Evolutionary conservation across 1,140 invertebrate genomes (phyloP).

Genomic region (Bombyx mori): DNA sequence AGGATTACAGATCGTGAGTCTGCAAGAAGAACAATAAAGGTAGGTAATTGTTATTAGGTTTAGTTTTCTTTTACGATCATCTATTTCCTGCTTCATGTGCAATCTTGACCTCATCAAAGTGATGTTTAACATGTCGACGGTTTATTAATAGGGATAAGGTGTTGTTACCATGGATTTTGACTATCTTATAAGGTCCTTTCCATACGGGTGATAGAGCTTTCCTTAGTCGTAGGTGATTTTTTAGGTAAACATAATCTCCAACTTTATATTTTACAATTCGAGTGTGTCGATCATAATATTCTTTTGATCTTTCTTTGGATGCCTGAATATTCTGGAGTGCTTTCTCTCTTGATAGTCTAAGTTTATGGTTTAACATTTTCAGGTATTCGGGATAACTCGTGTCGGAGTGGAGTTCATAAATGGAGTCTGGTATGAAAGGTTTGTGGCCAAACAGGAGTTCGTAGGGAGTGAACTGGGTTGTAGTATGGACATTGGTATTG

Average conservation of each 20-base stretch:
- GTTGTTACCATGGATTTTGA: slow-evolving; percentile 7
- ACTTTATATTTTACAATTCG: slow-evolving; percentile 5
- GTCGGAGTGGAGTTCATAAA: background rate
- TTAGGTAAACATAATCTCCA: slow-evolving; percentile 5
- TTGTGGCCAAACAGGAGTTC: slow-evolving; percentile 5
- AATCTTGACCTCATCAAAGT: slow-evolving; percentile 9
- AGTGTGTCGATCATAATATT: slow-evolving; percentile 1
- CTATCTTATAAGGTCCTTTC: slow-evolving; percentile 4
- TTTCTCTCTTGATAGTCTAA: slow-evolving; percentile 4
- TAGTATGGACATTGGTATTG: slow-evolving; percentile 1
- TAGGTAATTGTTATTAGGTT: background rate
- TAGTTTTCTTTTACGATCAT: background rate
- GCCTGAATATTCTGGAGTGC: slow-evolving; percentile 1
- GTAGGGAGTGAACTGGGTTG: slow-evolving; percentile 4
- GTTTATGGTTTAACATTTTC: slow-evolving; percentile 4
- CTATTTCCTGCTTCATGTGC: background rate
- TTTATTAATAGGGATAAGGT: slow-evolving; percentile 8
- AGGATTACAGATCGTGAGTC: background rate
- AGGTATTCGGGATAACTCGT: slow-evolving; percentile 5
- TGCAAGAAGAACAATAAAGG: background rate
- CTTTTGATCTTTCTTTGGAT: slow-evolving; percentile 9
- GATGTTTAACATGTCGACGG: slow-evolving; percentile 8
- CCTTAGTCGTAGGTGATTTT: background rate
- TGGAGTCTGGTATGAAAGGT: slow-evolving; percentile 4
- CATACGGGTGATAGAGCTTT: slow-evolving; percentile 6